Percentiles rank a stretch among this genome's conserved stretches.
These are phyloP conservation scores for Drosophila truncata DNA, from an alignment of 1,140 invertebrate genomes.

Conservation along the genomic window DNA sequence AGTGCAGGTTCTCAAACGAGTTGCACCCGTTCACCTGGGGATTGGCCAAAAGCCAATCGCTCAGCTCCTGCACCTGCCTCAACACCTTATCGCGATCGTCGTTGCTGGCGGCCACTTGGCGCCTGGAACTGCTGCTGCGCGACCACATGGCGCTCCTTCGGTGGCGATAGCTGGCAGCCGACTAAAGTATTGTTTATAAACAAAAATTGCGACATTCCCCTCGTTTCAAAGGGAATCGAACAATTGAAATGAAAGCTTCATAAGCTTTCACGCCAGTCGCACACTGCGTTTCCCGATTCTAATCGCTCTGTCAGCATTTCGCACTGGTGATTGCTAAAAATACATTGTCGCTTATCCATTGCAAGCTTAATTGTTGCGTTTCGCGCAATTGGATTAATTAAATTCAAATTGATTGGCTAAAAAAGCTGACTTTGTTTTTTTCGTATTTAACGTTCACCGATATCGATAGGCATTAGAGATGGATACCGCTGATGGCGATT, in stretches of 20 bases:
- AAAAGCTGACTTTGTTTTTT: conserved; percentile 18
- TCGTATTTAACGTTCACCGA: conserved; percentile 15
- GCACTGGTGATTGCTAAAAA: conserved; percentile 19
- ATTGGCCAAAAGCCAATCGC: conserved; percentile 74
- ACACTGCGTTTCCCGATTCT: conserved; percentile 3
- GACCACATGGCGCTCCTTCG: conserved; percentile 46
- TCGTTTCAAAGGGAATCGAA: conserved; percentile 6
- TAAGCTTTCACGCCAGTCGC: conserved; percentile 21
- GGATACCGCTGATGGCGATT: background rate
- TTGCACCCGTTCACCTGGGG: conserved; percentile 77
- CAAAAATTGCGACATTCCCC: conserved; percentile 20
- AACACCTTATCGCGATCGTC: conserved; percentile 42
- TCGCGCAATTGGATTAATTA: conserved; percentile 36
- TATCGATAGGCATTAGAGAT: conserved; percentile 29
- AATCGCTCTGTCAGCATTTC: conserved; percentile 29
- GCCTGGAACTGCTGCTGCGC: conserved; percentile 23
- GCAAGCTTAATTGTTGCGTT: conserved; percentile 41
- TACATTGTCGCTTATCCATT: conserved; percentile 32
- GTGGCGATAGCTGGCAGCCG: conserved; percentile 14
- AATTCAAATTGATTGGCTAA: conserved; percentile 31
- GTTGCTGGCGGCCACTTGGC: conserved; percentile 24
- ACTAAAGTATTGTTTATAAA: conserved; percentile 55
- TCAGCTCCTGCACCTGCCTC: conserved; percentile 64
- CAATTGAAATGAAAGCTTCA: conserved; percentile 27
- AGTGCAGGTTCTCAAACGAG: conserved; percentile 87